These are phyloP conservation scores for Psilopsiagon aymara DNA, from an alignment of 2,113 vertebrate species.

Conservation along the genomic window DNA sequence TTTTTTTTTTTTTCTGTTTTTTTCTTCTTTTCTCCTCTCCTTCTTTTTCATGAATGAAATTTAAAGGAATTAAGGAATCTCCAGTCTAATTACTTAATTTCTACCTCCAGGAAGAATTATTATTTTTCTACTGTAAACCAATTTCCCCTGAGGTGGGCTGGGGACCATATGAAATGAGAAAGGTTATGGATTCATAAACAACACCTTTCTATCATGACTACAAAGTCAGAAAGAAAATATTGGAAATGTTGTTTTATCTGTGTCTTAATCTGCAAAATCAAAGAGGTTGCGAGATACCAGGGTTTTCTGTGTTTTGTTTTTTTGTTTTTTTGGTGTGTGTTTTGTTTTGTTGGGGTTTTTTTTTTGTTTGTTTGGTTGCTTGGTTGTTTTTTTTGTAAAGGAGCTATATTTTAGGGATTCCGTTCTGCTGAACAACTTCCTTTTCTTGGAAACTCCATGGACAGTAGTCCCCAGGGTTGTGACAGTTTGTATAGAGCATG, in stretches of 20 bases:
- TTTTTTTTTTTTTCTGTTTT: too few species aligned
- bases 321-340: too few species aligned
- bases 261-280: neutral
- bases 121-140: neutral
- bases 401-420: neutral
- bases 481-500: neutral
- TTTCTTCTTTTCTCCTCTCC: fast-evolving
- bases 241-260: neutral
- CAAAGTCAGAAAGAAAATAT: neutral
- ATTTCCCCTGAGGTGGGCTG: neutral
- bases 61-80: neutral
- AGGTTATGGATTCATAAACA: neutral
- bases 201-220: neutral
- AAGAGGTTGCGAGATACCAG: neutral
- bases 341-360: too few species aligned
- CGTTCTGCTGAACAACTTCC: neutral
- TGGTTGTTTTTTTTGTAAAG: neutral
- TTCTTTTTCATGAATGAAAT: neutral
- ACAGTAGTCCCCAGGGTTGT: neutral
- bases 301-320: neutral
- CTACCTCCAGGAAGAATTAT: neutral
- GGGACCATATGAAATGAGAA: neutral
- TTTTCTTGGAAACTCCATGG: neutral
- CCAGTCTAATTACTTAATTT: neutral
- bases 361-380: neutral